phyloP scores from a whole-genome alignment of 2,888 invertebrate species.

The Platycheirus albimanus region DNA sequence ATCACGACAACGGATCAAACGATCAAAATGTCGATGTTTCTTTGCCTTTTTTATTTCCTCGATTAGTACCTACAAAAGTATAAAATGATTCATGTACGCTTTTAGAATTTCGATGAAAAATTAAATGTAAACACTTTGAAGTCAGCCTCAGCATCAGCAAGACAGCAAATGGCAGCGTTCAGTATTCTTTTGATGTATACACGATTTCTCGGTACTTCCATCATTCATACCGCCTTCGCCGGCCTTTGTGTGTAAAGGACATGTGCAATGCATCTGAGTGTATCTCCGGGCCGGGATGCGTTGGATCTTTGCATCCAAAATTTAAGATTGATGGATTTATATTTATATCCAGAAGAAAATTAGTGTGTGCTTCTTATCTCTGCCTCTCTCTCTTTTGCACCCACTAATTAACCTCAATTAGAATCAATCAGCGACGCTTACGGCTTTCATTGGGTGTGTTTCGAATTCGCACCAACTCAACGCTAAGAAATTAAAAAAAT shows the following conservation, averaged over 20 bases:
- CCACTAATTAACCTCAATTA: conserved; percentile 71
- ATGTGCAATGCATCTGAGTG: conserved; percentile 35
- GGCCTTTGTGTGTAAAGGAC: conserved; percentile 46
- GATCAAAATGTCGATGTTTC: conserved; percentile 31
- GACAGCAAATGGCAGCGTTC: too few relatives aligned
- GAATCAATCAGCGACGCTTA: conserved; percentile 55
- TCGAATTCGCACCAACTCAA: conserved; percentile 49
- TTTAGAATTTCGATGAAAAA: conserved; percentile 47
- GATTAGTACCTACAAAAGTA: conserved; percentile 10
- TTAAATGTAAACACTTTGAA: conserved; percentile 55
- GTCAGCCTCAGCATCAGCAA: too few relatives aligned
- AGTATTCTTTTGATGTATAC: conserved; percentile 26
- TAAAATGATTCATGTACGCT: conserved; percentile 63
- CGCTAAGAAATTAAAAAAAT: too few relatives aligned
- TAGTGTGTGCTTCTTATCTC: conserved; percentile 43
- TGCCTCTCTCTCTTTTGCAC: conserved; percentile 39
- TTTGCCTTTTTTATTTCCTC: conserved; percentile 20
- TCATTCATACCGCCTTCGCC: not conserved
- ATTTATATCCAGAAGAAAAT: conserved; percentile 39
- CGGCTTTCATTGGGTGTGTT: conserved; percentile 36
- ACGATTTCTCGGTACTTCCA: conserved; percentile 3
- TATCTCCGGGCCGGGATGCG: conserved; percentile 1
- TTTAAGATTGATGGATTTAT: conserved; percentile 28
- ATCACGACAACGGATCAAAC: conserved; percentile 49
- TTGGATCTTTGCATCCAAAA: conserved; percentile 4